Evolutionary conservation across 2,797 vertebrate species (phyloP).

Genomic region (Acanthurus lineatus): DNA sequence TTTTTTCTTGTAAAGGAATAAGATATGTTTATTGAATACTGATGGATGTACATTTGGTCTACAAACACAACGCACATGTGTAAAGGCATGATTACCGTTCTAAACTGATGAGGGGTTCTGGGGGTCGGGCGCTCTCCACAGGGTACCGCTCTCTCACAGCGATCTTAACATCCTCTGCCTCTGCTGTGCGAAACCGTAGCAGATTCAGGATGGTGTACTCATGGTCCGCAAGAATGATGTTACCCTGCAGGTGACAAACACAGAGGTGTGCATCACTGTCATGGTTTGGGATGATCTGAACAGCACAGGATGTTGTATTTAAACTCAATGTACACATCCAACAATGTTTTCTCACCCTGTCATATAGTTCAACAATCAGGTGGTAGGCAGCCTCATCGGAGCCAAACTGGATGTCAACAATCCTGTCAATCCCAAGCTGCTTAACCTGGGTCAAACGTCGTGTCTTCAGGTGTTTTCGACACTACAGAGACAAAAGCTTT

Average conservation of each 20-base stretch:
- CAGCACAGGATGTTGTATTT: not conserved
- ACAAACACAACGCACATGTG: not conserved
- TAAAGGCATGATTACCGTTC: conserved; percentile 84
- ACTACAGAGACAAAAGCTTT: conserved; percentile 80
- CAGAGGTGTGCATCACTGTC: not conserved
- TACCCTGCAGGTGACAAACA: conserved; percentile 86
- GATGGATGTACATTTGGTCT: not conserved
- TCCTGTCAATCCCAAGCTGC: conserved; percentile 95
- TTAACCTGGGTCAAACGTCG: conserved; percentile 90
- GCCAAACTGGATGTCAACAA: conserved; percentile 97
- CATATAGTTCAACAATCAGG: conserved; percentile 95
- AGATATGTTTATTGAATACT: not conserved
- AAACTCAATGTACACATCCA: not conserved
- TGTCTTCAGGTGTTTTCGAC: conserved; percentile 94
- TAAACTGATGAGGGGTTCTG: conserved; percentile 88
- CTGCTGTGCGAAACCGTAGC: conserved; percentile 93
- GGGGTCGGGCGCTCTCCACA: conserved; percentile 87
- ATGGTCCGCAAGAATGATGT: conserved; percentile 93
- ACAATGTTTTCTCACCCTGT: conserved; percentile 88
- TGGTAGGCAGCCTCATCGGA: conserved; percentile 97
- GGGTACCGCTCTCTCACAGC: conserved; percentile 95
- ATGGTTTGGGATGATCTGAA: not conserved
- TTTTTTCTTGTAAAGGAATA: not conserved
- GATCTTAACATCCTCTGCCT: conserved; percentile 94
- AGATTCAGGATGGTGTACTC: conserved; percentile 96